Evolutionary conservation across 2,888 invertebrate genomes (phyloP).

Genomic region (Stegophylla sp.): DNA sequence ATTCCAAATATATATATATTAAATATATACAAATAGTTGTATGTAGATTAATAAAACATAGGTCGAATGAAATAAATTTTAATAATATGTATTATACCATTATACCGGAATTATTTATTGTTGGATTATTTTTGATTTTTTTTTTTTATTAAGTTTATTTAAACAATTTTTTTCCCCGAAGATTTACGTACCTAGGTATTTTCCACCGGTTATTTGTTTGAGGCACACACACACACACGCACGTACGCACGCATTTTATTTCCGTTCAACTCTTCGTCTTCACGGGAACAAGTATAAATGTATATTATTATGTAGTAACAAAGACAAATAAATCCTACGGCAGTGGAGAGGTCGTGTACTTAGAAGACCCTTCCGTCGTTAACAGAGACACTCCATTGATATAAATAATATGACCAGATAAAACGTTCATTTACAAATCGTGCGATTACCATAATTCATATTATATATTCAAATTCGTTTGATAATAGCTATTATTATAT

Average conservation of each 20-base stretch:
- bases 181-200: constrained; percentile 10
- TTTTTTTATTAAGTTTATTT: constrained; percentile 23
- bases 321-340: constrained; percentile 31
- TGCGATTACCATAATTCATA: too few species aligned
- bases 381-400: background rate
- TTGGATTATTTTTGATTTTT: constrained; percentile 13
- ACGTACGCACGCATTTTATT: background rate
- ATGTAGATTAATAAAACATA: too few species aligned
- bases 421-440: too few species aligned
- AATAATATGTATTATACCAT: too few species aligned
- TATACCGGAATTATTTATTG: constrained; percentile 1
- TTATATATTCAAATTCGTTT: too few species aligned
- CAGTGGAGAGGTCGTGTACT: background rate
- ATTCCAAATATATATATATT: too few species aligned
- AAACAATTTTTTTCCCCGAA: constrained; percentile 6
- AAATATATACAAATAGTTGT: too few species aligned
- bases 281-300: constrained; percentile 21
- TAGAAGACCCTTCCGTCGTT: background rate
- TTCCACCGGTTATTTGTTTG: constrained; percentile 25
- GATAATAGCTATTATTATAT: too few species aligned
- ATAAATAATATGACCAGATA: too few species aligned
- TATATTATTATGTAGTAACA: constrained; percentile 8
- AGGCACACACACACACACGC: background rate
- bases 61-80: too few species aligned
- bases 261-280: constrained; percentile 17